A percentile compares a stretch with the other conserved stretches of the same genome.
phyloP scores from a whole-genome alignment of 2,888 invertebrate genomes.

The Tetragnatha montana region DNA sequence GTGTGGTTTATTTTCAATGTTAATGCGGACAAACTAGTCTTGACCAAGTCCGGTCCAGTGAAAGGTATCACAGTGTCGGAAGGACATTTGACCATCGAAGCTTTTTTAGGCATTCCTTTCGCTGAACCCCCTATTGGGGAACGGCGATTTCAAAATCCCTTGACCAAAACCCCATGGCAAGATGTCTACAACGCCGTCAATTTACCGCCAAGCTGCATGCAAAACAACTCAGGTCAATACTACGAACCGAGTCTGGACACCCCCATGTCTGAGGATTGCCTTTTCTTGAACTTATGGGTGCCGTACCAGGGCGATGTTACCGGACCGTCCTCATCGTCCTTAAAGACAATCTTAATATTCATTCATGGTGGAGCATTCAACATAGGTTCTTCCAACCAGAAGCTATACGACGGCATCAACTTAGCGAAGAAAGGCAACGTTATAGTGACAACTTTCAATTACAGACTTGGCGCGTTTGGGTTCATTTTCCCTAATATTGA shows the following conservation, averaged over 20 bases:
- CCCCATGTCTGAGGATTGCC: conserved; percentile 65
- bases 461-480: neutral
- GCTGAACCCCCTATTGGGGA: conserved; percentile 76
- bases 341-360: conserved; percentile 53
- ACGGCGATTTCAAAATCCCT: conserved; percentile 69
- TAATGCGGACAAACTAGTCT: conserved; percentile 32
- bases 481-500: neutral
- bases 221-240: neutral
- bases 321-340: no score
- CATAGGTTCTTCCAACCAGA: conserved; percentile 11
- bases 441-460: neutral
- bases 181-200: conserved; percentile 20
- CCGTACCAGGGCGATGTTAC: conserved; percentile 4
- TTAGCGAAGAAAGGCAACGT: conserved; percentile 15
- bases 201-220: conserved; percentile 31
- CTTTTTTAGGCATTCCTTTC: conserved; percentile 77
- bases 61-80: conserved; percentile 34
- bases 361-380: conserved; percentile 52
- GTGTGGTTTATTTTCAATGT: no score
- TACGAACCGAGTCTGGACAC: conserved; percentile 5
- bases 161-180: conserved; percentile 29
- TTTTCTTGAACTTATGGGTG: conserved; percentile 68
- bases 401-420: conserved; percentile 23
- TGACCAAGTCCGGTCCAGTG: conserved; percentile 59
- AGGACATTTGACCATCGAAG: conserved; percentile 16